Conservation (phyloP, 2,113 vertebrate genomes). For the Hucho hucho region DNA sequence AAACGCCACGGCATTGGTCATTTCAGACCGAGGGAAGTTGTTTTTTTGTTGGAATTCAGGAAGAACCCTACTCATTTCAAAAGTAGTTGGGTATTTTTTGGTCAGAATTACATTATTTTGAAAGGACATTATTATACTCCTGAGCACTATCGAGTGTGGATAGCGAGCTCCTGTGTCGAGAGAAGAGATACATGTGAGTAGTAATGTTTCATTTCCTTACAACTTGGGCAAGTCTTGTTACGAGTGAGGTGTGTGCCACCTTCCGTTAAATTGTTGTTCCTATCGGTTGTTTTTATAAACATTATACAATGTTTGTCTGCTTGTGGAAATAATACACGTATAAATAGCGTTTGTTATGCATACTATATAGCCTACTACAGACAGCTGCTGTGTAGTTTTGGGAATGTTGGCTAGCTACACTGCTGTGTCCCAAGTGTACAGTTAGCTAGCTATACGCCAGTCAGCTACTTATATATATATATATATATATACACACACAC, state of each 20-base stretch:
- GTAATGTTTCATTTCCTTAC: conserved; percentile 33
- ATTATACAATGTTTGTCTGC: too few species aligned
- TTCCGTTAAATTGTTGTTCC: too few species aligned
- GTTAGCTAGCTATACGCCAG: too few species aligned
- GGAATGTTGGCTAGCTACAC: too few species aligned
- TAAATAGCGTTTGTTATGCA: too few species aligned
- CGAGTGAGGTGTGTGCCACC: too few species aligned
- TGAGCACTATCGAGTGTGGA: neutral
- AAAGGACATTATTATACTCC: neutral
- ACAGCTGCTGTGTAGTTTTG: too few species aligned
- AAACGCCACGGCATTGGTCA: conserved; percentile 49
- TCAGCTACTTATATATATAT: neutral
- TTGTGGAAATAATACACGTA: too few species aligned
- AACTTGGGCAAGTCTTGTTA: neutral
- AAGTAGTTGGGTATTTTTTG: neutral
- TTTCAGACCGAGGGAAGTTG: conserved; percentile 42
- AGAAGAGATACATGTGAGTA: conserved; percentile 27
- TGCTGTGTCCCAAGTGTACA: too few species aligned
- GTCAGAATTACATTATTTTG: neutral
- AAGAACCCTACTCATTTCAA: neutral
- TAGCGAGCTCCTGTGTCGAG: neutral
- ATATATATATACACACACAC: too few species aligned
- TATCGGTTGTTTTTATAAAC: too few species aligned
- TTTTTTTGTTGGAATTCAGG: conserved; percentile 62
- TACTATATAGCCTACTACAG: too few species aligned